phyloP scores from a whole-genome alignment of 2,888 invertebrate genomes.

The Ecliptopera silaceata region DNA sequence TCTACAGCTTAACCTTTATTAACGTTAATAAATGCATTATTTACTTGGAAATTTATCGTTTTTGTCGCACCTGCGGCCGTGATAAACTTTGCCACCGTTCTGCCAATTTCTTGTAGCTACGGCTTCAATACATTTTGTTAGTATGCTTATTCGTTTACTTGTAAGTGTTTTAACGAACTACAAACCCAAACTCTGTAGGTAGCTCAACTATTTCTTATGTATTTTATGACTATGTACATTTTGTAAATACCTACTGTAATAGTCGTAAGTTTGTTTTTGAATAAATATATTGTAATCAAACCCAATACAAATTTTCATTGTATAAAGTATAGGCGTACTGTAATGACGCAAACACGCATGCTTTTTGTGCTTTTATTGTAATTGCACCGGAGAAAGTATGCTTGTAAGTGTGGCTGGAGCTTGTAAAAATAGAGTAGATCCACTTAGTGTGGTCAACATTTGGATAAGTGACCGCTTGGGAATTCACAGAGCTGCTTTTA shows the following conservation, averaged over 20 bases:
- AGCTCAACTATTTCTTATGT: too few relatives aligned
- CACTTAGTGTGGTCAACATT: constrained; percentile 4
- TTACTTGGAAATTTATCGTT: constrained; percentile 70
- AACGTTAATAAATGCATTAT: constrained; percentile 75
- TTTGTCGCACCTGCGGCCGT: constrained; percentile 60
- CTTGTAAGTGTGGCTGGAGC: not conserved
- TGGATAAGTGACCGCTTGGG: not conserved
- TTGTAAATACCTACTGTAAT: too few relatives aligned
- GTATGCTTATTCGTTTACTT: not conserved
- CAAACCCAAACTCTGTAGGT: too few relatives aligned
- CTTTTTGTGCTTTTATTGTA: too few relatives aligned
- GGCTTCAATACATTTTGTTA: not conserved
- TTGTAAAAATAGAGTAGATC: constrained; percentile 4
- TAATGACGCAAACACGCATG: too few relatives aligned
- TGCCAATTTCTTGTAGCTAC: constrained; percentile 33
- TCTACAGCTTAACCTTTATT: constrained; percentile 53
- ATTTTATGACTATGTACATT: too few relatives aligned
- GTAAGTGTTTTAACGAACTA: too few relatives aligned
- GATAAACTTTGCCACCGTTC: constrained; percentile 58
- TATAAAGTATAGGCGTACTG: too few relatives aligned
- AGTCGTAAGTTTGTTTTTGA: too few relatives aligned
- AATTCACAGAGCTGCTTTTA: not conserved
- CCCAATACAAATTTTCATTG: too few relatives aligned
- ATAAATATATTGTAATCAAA: too few relatives aligned
- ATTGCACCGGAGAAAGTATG: not conserved